Percentiles rank a stretch among this genome's conserved stretches.
Evolutionary conservation across 2,888 invertebrate genomes (phyloP).

Genomic region (Philhelius pedissequus): DNA sequence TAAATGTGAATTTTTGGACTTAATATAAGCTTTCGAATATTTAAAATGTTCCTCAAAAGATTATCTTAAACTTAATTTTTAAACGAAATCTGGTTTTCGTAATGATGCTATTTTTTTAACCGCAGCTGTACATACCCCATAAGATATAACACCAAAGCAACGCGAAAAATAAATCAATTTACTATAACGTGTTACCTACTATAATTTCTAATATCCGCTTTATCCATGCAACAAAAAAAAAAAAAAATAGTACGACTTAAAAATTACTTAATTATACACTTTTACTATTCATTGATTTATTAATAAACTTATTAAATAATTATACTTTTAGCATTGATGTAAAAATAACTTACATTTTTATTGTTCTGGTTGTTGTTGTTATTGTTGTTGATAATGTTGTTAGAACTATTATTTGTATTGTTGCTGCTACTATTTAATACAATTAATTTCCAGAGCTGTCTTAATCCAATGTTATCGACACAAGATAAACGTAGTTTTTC

Average conservation of each 20-base stretch:
- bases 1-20: too few species aligned
- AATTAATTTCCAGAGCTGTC: slow-evolving; percentile 78
- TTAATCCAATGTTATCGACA: slow-evolving; percentile 78
- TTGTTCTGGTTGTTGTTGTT: slow-evolving; percentile 22
- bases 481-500: slow-evolving; percentile 78
- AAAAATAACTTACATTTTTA: slow-evolving; percentile 53
- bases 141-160: not conserved
- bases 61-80: too few species aligned
- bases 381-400: slow-evolving; percentile 43
- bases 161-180: not conserved
- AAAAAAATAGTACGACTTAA: not conserved
- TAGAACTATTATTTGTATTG: slow-evolving; percentile 70
- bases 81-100: too few species aligned
- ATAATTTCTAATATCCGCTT: not conserved
- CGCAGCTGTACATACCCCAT: not conserved
- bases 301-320: slow-evolving; percentile 10
- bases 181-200: not conserved
- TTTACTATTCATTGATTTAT: not conserved
- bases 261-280: not conserved
- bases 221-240: too few species aligned
- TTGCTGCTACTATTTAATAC: slow-evolving; percentile 74
- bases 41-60: too few species aligned
- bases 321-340: not conserved
- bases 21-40: too few species aligned
- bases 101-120: too few species aligned